Conservation (phyloP, 1,140 invertebrate species). For the Gonatopus flavifemur region DNA sequence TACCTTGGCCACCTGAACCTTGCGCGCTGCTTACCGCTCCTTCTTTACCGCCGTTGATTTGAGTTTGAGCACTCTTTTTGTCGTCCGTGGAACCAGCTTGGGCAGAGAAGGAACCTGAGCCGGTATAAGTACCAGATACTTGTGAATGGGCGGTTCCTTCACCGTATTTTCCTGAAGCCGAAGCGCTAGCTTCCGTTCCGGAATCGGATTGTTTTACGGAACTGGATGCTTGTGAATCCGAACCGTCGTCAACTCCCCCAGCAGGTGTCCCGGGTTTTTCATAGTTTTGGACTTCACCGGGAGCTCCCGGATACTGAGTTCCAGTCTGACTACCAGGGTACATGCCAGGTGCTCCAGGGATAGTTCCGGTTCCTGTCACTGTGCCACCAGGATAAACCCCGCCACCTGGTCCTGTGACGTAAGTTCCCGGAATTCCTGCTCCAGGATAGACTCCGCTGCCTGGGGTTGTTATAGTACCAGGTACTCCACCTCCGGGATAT, state of each 20-base stretch:
- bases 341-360: neutral
- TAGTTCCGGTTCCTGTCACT: neutral
- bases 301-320: neutral
- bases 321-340: neutral
- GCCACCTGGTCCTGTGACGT: neutral
- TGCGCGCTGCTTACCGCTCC: conserved; percentile 74
- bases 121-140: conserved; percentile 75
- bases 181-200: conserved; percentile 72
- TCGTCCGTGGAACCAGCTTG: conserved; percentile 77
- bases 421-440: neutral
- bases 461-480: conserved; percentile 5
- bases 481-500: conserved; percentile 15
- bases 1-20: conserved; percentile 70
- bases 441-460: neutral
- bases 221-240: conserved; percentile 75
- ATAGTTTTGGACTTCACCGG: conserved; percentile 5
- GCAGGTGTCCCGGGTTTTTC: neutral
- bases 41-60: conserved; percentile 73
- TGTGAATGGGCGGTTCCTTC: conserved; percentile 76
- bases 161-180: conserved; percentile 72
- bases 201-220: conserved; percentile 65
- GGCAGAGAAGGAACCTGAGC: conserved; percentile 76
- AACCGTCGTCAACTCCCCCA: conserved; percentile 52
- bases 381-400: conserved; percentile 8
- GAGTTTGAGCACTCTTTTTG: conserved; percentile 70